Evolutionary conservation across 2,797 vertebrate species (phyloP), one percentile per base, ranked within the genome.

Genomic region (Serranus cabrilla): DNA sequence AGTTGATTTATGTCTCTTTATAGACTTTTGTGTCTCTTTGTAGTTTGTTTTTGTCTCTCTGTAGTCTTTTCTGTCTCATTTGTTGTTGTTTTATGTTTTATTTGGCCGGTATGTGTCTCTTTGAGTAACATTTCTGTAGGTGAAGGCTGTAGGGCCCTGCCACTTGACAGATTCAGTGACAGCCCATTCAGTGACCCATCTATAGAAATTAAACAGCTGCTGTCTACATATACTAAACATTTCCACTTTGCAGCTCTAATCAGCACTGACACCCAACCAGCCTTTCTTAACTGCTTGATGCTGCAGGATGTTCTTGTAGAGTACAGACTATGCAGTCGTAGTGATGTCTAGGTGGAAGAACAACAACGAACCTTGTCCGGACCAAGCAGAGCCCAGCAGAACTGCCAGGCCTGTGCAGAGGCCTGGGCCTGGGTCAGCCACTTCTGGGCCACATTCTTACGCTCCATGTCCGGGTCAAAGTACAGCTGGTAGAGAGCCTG

Each of bases 401-500:
- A 99, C 72, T 97, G 97, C 98, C 98, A 99, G 0, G 97, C 98
- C 88, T 98, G 97, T 7, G 97, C 95, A 1, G 98, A 99, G 0
- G 96, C 95, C 93, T 99, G 98, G 0, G 98, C 98, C 88, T 97
- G 96, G 94, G 96, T 97, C 89, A 99, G 93, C 98, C 98, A 99
- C 95, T 98, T 98, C 94, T 99, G 98, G 82, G 98, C 98, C 87
- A 97, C 82, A 85, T 96, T 98, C 95, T 99, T 99, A 86, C 92
- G 96, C 83, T 96, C 96, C 78, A 99, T 99, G 91, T 97, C 97
- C 11, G 98, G 97, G 88, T 99, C 97, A 1, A 99, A 99, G 94
- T 99, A 99, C 60, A 99, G 94, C 93, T 99, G 98, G 91, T 96
- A 97, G 84, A 99, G 97, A 78, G 97, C 98, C 98, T 99, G 91